These are phyloP conservation scores for Ctenosaura bakeri DNA, from an alignment of 2,797 vertebrate genomes.

Conservation along the genomic window DNA sequence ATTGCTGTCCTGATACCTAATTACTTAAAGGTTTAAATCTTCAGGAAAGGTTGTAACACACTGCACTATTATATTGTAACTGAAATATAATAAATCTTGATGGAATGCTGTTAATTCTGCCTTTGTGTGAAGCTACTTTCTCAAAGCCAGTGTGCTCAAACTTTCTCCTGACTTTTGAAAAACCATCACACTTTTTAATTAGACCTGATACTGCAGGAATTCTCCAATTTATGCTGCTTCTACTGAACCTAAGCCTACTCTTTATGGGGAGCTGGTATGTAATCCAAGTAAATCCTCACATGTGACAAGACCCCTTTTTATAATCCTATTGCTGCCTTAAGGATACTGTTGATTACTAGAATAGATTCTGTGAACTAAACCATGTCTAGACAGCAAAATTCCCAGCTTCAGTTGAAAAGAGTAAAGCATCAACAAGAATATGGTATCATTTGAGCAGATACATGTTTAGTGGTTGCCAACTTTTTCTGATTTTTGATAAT, in stretches of 20 bases:
- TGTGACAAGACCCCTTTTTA: slow-evolving; percentile 46
- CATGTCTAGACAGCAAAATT: slow-evolving; percentile 70
- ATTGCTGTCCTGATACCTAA: not conserved
- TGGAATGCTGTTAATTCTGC: slow-evolving; percentile 1
- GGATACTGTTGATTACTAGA: slow-evolving; percentile 43
- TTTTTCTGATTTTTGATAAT: slow-evolving; percentile 4
- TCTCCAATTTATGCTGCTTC: slow-evolving; percentile 16
- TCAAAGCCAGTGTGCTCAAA: not conserved
- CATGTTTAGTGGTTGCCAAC: not conserved
- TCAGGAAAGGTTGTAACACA: not conserved
- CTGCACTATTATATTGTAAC: not conserved
- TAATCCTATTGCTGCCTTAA: slow-evolving; percentile 52
- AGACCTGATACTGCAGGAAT: slow-evolving; percentile 36
- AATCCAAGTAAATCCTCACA: slow-evolving; percentile 47
- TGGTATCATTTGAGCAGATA: not conserved
- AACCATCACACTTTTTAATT: slow-evolving; percentile 29
- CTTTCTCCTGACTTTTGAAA: not conserved
- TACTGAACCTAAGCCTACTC: slow-evolving; percentile 13
- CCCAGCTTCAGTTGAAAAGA: slow-evolving; percentile 61
- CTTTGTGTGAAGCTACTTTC: not conserved
- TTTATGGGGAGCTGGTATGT: slow-evolving; percentile 56
- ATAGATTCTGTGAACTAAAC: slow-evolving; percentile 67
- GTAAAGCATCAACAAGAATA: not conserved
- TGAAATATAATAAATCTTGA: too few relatives aligned
- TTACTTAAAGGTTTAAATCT: not conserved